Evolutionary conservation across 1,140 invertebrate genomes (phyloP).

Genomic region (Prorops nasuta): DNA sequence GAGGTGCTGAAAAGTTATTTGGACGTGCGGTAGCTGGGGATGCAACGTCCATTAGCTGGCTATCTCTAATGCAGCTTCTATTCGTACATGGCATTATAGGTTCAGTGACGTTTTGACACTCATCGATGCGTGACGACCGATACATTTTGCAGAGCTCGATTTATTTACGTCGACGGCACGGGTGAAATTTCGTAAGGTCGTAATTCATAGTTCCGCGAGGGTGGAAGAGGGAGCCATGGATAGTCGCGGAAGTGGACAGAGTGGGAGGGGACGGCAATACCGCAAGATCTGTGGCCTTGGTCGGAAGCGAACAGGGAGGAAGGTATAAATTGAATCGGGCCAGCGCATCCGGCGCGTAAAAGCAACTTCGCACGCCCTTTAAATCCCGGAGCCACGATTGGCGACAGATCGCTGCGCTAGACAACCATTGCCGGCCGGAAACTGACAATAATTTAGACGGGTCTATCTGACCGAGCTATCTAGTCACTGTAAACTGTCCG

Average conservation of each 20-base stretch:
- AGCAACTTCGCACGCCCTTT: conserved; percentile 50
- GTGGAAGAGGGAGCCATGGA: neutral
- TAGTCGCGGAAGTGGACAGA: conserved; percentile 34
- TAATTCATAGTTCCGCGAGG: conserved; percentile 33
- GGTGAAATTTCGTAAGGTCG: neutral
- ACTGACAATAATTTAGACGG: conserved; percentile 47
- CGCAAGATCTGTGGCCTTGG: conserved; percentile 37
- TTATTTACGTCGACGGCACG: conserved; percentile 30
- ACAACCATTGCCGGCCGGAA: conserved; percentile 50
- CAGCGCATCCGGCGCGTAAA: conserved; percentile 49
- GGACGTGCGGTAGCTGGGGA: neutral
- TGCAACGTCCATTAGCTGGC: conserved; percentile 28
- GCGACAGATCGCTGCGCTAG: conserved; percentile 11
- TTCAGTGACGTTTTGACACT: conserved; percentile 34
- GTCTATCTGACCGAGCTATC: neutral
- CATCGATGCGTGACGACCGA: conserved; percentile 37
- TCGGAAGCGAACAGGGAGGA: conserved; percentile 35
- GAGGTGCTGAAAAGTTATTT: no score
- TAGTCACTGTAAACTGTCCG: no score
- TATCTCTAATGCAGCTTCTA: conserved; percentile 30
- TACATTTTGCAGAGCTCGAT: conserved; percentile 44
- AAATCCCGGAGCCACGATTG: conserved; percentile 36
- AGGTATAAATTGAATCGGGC: conserved; percentile 53
- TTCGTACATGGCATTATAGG: conserved; percentile 5
- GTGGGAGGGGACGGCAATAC: conserved; percentile 28